These are phyloP conservation scores for Corydoras sp. DNA, from an alignment of 2,113 vertebrate genomes.

Conservation along the genomic window DNA sequence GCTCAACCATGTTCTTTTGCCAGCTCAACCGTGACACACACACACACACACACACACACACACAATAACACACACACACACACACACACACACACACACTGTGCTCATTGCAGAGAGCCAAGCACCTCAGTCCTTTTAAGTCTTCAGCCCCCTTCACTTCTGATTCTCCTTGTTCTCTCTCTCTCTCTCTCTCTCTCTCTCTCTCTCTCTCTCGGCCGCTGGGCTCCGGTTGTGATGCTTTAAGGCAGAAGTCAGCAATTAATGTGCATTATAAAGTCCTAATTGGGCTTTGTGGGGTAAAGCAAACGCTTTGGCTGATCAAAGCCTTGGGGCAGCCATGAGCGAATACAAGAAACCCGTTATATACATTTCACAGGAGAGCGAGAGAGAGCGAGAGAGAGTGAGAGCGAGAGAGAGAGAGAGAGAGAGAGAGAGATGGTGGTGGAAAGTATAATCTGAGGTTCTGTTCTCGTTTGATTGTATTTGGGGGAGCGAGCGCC, in stretches of 20 bases:
- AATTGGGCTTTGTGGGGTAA: constrained; percentile 58
- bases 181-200: constrained; percentile 38
- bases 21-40: constrained; percentile 39
- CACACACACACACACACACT: constrained; percentile 38
- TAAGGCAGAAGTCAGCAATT: constrained; percentile 47
- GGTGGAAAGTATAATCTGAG: no score
- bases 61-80: constrained; percentile 10
- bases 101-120: background rate
- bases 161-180: constrained; percentile 41
- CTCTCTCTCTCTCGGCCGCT: constrained; percentile 48
- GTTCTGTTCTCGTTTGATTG: no score
- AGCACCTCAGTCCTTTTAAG: constrained; percentile 17
- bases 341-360: no score
- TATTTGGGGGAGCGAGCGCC: background rate
- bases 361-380: no score
- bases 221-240: constrained; percentile 54
- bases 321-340: background rate
- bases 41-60: constrained; percentile 22
- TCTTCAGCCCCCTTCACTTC: constrained; percentile 26
- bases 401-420: no score
- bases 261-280: constrained; percentile 64
- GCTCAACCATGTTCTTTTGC: constrained; percentile 40
- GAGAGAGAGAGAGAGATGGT: no score
- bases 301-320: constrained; percentile 18
- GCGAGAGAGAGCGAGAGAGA: no score